A percentile compares a stretch with the other conserved stretches of the same genome.
These are phyloP conservation scores for Leptestheria dahalacensis DNA, from an alignment of 1,140 invertebrate genomes.

Conservation along the genomic window DNA sequence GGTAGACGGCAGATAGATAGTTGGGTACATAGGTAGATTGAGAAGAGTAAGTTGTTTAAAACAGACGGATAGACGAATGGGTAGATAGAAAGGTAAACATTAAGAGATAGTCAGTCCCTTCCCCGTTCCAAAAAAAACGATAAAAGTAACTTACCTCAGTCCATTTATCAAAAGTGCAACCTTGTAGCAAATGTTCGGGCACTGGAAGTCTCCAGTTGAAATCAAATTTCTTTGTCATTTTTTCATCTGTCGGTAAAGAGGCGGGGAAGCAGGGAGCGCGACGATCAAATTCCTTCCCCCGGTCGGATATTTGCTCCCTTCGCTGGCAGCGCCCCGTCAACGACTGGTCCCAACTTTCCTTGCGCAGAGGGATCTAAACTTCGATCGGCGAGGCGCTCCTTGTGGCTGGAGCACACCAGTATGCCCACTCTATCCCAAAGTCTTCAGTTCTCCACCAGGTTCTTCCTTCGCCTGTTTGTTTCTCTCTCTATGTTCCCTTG, in stretches of 20 bases:
- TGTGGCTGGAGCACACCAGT: no score
- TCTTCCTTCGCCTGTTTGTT: no score
- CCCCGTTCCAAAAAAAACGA: background rate
- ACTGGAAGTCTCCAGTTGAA: slow-evolving; percentile 95
- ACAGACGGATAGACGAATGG: no score
- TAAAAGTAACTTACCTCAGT: slow-evolving; percentile 50
- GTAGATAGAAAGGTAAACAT: background rate
- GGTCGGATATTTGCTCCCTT: background rate
- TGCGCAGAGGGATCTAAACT: background rate
- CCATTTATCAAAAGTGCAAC: slow-evolving; percentile 84
- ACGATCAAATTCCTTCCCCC: background rate
- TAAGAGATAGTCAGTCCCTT: background rate
- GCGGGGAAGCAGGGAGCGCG: background rate
- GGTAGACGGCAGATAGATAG: no score
- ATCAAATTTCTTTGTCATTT: slow-evolving; percentile 94
- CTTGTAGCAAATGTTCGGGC: slow-evolving; percentile 68
- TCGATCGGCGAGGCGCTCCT: no score
- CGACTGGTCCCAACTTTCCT: background rate
- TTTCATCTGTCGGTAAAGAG: background rate
- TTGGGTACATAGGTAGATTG: no score
- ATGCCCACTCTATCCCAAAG: no score
- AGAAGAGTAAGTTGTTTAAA: no score
- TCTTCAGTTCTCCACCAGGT: no score
- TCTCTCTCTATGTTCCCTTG: no score
- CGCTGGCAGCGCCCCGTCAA: background rate